Evolutionary conservation across 1,140 invertebrate species (phyloP).

Genomic region (Araneus ventricosus): DNA sequence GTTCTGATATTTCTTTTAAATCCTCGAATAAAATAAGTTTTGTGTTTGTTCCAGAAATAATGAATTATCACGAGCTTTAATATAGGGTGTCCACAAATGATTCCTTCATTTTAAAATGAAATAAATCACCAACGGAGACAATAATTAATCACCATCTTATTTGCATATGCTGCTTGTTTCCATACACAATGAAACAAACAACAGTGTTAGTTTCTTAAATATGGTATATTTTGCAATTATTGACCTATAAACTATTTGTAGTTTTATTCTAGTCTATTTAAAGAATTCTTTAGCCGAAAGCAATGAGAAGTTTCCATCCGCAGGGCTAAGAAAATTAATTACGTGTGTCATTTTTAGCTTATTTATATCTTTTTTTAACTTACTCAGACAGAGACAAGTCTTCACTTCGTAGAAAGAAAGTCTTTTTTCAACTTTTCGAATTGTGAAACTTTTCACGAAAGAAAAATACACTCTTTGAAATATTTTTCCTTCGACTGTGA

Average conservation of each 20-base stretch:
- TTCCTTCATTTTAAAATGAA: too few species aligned
- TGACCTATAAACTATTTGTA: neutral
- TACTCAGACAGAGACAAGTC: neutral
- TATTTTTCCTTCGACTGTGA: neutral
- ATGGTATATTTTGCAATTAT: too few species aligned
- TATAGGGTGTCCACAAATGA: too few species aligned
- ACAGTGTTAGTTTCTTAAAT: too few species aligned
- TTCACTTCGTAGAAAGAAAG: neutral
- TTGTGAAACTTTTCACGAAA: neutral
- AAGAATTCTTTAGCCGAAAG: neutral
- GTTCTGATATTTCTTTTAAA: too few species aligned
- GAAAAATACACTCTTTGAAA: neutral
- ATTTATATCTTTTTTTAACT: neutral
- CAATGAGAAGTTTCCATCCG: neutral
- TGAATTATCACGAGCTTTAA: too few species aligned
- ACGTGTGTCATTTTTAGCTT: neutral
- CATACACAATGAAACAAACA: too few species aligned
- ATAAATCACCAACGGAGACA: too few species aligned
- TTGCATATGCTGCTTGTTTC: too few species aligned
- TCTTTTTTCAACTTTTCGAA: neutral
- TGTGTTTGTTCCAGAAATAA: too few species aligned
- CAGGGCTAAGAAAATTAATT: neutral
- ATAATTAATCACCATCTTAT: too few species aligned
- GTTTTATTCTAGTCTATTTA: neutral
- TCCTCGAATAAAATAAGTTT: too few species aligned